Evolutionary conservation across 2,797 vertebrate genomes (phyloP).

Genomic region (Myotis daubentonii): DNA sequence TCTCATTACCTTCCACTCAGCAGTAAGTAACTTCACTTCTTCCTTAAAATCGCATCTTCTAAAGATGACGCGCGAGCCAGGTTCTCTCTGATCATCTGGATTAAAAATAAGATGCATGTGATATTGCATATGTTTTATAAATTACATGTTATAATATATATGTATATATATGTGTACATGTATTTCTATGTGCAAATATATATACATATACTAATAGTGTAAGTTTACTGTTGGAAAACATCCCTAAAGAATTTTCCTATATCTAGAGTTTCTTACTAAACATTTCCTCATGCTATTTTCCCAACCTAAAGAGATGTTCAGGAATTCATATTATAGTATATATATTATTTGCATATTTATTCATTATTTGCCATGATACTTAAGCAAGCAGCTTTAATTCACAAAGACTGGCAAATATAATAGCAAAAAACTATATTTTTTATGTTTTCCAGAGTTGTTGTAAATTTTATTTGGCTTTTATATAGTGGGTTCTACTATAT

Average conservation of each 20-base stretch:
- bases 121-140: neutral
- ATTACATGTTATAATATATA: neutral
- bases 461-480: conserved; percentile 28
- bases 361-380: neutral
- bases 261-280: neutral
- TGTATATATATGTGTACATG: neutral
- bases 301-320: neutral
- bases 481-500: neutral
- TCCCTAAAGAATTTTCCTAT: neutral
- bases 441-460: neutral
- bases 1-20: conserved; percentile 87
- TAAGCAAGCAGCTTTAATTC: conserved; percentile 56
- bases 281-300: conserved; percentile 3
- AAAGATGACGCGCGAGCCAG: neutral
- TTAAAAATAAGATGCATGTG: neutral
- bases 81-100: neutral
- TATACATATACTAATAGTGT: neutral
- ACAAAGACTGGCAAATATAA: neutral
- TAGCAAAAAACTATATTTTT: neutral
- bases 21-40: conserved; percentile 87
- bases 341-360: neutral
- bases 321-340: neutral
- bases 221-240: conserved; percentile 15
- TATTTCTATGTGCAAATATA: neutral
- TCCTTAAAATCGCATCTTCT: neutral